Percentiles rank a stretch among this genome's conserved stretches.
These are phyloP conservation scores for Hemiprocne comata DNA, from an alignment of 2,113 vertebrate genomes.

Conservation along the genomic window DNA sequence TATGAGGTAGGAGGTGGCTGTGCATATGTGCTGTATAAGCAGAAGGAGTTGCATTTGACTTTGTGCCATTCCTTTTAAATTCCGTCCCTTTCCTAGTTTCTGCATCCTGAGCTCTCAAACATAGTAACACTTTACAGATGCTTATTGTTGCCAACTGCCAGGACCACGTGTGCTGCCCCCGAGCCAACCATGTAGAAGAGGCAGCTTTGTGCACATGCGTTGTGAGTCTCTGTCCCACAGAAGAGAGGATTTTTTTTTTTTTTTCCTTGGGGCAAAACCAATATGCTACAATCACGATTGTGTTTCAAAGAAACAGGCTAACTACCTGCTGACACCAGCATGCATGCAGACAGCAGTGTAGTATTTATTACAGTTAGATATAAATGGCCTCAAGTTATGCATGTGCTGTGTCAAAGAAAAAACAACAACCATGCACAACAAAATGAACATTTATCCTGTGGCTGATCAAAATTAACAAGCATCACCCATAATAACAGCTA, in stretches of 20 bases:
- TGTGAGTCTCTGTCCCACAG: neutral
- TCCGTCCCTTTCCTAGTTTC: neutral
- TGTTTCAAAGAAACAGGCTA: neutral
- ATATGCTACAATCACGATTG: rapidly evolving
- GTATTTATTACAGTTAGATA: neutral
- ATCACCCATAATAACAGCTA: neutral
- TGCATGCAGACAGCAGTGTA: neutral
- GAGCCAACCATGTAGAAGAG: neutral
- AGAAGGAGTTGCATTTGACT: neutral
- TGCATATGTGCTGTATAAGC: neutral
- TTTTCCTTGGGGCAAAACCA: neutral
- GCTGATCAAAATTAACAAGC: neutral
- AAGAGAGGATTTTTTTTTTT: neutral
- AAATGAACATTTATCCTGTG: neutral
- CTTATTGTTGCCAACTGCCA: neutral
- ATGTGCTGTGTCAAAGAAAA: neutral
- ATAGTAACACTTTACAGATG: rapidly evolving
- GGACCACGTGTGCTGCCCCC: neutral
- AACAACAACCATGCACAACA: neutral
- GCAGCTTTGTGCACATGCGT: rapidly evolving
- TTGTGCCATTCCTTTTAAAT: neutral
- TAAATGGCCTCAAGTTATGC: neutral
- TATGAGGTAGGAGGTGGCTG: neutral
- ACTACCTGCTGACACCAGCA: neutral
- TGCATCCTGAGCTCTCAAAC: neutral